Evolutionary conservation across 2,888 invertebrate genomes (phyloP), one percentile per base, ranked within the genome.

Genomic region (Anaspis maculata): DNA sequence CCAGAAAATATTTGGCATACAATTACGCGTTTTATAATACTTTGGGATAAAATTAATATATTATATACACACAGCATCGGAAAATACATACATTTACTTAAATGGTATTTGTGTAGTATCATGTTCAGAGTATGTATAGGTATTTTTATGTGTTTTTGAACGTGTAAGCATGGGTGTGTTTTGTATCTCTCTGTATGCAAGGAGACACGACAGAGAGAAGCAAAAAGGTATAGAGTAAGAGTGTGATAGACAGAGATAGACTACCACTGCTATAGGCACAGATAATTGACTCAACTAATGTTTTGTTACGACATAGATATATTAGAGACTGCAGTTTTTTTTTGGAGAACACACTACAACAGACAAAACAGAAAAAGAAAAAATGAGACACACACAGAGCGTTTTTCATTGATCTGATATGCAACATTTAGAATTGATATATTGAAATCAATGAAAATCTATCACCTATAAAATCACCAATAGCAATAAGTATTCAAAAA

Each of bases 261-360:
- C 64, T 64, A 64, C 61, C 62, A 64, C 58, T 57, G 61, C 66
- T 66, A 67, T 61, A 73, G 73, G 73, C 73, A 73, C 73, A 72
- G 71, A 70, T 73, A 73, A 73, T 73, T 73, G 72, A 73, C 73
- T 73, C 72, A 72, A 72, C 72, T 72, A 71, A 71, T 61, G 49
- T 62, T 60, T 62, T 58, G 56, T 62, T 63, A 63, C 62, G 61
- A 64, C 62, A 64, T 61, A 54, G 25, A 32, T 61, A 60, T 62
- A 58, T 59, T 59, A 57, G 53, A 58, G 51, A 57, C 55, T 59
- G 61, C 59, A 57, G 45, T 47, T 52, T 49, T 19, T 9, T n/a
- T n/a, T n/a, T n/a, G n/a, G n/a, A n/a, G n/a, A 19, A 6, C 19
- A 19, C 9, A 19, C 5, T 19, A 19, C 9, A 6, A 19, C 9